Conservation (phyloP, 92 coral and sea anemone species). For the Umimayanthus kanabou region DNA sequence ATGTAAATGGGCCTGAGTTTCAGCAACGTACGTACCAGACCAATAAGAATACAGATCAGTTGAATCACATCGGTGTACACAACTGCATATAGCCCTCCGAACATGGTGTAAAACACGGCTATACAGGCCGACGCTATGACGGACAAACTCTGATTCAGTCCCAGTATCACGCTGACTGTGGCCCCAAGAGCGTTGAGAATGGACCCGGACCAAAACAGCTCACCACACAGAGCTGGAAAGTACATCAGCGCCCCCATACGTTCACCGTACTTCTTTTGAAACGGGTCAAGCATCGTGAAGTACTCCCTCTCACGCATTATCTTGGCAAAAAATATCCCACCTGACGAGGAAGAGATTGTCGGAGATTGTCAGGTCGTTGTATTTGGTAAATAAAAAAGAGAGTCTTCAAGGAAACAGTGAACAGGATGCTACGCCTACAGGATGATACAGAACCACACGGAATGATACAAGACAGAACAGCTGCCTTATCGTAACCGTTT, state of each 20-base stretch:
- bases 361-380: background rate
- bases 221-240: slow-evolving; percentile 47
- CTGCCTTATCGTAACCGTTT: no score
- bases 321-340: slow-evolving; percentile 52
- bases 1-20: no score
- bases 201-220: slow-evolving; percentile 49
- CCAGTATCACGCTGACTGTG: slow-evolving; percentile 52
- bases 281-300: slow-evolving; percentile 53
- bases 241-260: slow-evolving; percentile 50
- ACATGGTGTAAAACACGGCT: slow-evolving; percentile 48
- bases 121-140: slow-evolving; percentile 51
- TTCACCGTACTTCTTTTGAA: slow-evolving; percentile 46
- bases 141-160: slow-evolving; percentile 26
- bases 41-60: slow-evolving; percentile 45
- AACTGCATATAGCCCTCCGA: slow-evolving; percentile 56
- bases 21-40: slow-evolving; percentile 42
- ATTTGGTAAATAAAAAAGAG: no score
- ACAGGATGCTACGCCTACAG: no score
- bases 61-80: slow-evolving; percentile 54
- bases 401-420: background rate
- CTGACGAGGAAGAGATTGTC: slow-evolving; percentile 8
- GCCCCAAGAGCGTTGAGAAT: slow-evolving; percentile 56
- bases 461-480: no score
- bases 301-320: slow-evolving; percentile 45
- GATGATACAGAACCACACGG: no score